A percentile compares a stretch with the other conserved stretches of the same genome.
Evolutionary conservation across 92 coral and sea anemone species (phyloP).

Genomic region (Palythoa grandiflora): DNA sequence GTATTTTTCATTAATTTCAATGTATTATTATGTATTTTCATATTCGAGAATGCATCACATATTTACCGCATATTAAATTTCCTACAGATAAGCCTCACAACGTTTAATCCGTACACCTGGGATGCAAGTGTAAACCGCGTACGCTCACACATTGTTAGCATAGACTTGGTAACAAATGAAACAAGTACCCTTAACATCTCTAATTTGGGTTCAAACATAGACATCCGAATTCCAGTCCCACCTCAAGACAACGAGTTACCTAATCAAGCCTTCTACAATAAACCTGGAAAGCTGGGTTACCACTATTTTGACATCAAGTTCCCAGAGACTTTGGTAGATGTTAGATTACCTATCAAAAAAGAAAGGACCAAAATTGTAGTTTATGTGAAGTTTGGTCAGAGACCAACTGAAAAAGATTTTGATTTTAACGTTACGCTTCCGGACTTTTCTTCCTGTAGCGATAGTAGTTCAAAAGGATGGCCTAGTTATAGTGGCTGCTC

Average conservation of each 20-base stretch:
- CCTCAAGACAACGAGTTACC: slow-evolving; percentile 5
- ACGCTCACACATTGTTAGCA: background rate
- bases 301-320: slow-evolving; percentile 17
- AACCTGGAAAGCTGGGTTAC: slow-evolving; percentile 8
- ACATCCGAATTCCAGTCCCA: background rate
- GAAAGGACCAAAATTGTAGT: background rate
- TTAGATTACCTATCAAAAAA: slow-evolving; percentile 1
- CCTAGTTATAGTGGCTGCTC: background rate
- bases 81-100: slow-evolving; percentile 9
- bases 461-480: slow-evolving; percentile 1
- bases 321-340: slow-evolving; percentile 1
- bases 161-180: slow-evolving; percentile 11
- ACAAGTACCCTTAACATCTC: background rate
- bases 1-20: no score
- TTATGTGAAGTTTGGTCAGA: slow-evolving; percentile 4
- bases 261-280: background rate
- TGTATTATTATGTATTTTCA: no score
- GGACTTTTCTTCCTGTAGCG: slow-evolving; percentile 13
- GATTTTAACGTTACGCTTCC: slow-evolving; percentile 33
- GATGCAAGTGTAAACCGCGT: slow-evolving; percentile 11
- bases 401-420: slow-evolving; percentile 19
- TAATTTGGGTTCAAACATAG: background rate
- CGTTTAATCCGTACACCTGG: slow-evolving; percentile 32
- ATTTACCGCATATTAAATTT: background rate
- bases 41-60: no score